Evolutionary conservation across 2,797 vertebrate genomes (phyloP).

Genomic region (Carduelis carduelis): DNA sequence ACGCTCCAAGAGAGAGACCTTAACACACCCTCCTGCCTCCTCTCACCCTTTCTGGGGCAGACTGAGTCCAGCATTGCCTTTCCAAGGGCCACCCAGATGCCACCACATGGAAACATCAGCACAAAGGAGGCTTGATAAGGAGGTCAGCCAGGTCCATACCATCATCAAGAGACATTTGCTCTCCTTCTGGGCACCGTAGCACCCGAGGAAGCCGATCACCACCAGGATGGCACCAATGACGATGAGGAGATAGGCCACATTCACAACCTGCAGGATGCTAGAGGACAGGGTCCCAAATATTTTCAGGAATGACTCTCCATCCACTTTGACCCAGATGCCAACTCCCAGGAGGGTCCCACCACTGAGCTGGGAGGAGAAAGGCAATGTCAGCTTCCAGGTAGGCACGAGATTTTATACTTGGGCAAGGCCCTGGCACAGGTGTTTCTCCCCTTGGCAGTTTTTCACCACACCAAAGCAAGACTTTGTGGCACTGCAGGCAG

Average conservation of each 20-base stretch:
- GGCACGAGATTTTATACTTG: not conserved
- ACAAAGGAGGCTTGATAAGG: not conserved
- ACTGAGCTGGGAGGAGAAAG: conserved; percentile 73
- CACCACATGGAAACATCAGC: not conserved
- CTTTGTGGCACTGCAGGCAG: not conserved
- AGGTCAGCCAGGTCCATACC: conserved; percentile 66
- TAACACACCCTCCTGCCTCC: not conserved
- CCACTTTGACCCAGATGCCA: conserved; percentile 87
- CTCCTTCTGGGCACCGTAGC: conserved; percentile 82
- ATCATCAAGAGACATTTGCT: conserved; percentile 89
- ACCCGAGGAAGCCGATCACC: conserved; percentile 85
- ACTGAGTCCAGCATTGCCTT: not conserved
- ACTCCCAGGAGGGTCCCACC: conserved; percentile 80
- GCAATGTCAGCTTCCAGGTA: not conserved
- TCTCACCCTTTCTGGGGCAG: not conserved
- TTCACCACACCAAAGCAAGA: not conserved
- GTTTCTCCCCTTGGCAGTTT: not conserved
- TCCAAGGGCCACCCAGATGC: not conserved
- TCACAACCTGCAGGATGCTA: conserved; percentile 74
- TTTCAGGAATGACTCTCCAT: conserved; percentile 74
- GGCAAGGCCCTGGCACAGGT: not conserved
- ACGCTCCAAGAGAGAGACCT: not conserved
- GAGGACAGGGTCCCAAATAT: conserved; percentile 77
- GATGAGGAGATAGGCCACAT: conserved; percentile 86
- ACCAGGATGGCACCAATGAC: conserved; percentile 79